A percentile compares a stretch with the other conserved stretches of the same genome.
Conservation (phyloP, 2,888 invertebrate species). For the Agrotis exclamationis region DNA sequence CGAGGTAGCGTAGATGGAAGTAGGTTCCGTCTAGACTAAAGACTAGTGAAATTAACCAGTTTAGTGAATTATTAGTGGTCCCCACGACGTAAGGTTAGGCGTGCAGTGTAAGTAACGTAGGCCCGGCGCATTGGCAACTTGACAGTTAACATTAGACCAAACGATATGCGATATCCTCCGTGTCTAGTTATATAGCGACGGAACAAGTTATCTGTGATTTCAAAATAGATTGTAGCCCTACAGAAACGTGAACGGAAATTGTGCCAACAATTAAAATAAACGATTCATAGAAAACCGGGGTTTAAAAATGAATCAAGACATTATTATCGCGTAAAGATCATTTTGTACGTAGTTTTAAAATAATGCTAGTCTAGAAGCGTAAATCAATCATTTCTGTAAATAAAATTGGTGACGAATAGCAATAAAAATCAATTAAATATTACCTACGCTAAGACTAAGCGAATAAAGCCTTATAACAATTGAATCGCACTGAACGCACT, state of each 20-base stretch:
- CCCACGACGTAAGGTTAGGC: constrained; percentile 77
- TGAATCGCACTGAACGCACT: constrained; percentile 71
- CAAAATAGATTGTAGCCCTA: constrained; percentile 73
- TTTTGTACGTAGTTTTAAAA: constrained; percentile 52
- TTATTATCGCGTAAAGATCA: constrained; percentile 36
- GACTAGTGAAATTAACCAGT: constrained; percentile 85
- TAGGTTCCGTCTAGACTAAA: constrained; percentile 85
- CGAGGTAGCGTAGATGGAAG: constrained; percentile 72
- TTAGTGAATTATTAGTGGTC: constrained; percentile 85
- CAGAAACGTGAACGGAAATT: constrained; percentile 78
- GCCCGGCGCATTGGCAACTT: constrained; percentile 84
- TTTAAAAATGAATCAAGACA: constrained; percentile 38
- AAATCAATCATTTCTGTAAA: constrained; percentile 48
- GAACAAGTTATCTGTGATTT: constrained; percentile 75
- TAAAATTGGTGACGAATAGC: constrained; percentile 57
- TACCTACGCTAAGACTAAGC: constrained; percentile 56
- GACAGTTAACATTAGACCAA: constrained; percentile 51
- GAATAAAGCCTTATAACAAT: constrained; percentile 50
- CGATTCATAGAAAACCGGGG: constrained; percentile 51
- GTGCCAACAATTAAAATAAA: constrained; percentile 81
- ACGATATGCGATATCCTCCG: constrained; percentile 16
- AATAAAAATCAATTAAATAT: constrained; percentile 58
- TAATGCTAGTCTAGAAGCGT: constrained; percentile 57
- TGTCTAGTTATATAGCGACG: constrained; percentile 68
- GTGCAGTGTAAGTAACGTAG: constrained; percentile 75